Evolutionary conservation across 2,888 invertebrate genomes (phyloP), one percentile per base, ranked within the genome.

Genomic region (Apotomis capreana): DNA sequence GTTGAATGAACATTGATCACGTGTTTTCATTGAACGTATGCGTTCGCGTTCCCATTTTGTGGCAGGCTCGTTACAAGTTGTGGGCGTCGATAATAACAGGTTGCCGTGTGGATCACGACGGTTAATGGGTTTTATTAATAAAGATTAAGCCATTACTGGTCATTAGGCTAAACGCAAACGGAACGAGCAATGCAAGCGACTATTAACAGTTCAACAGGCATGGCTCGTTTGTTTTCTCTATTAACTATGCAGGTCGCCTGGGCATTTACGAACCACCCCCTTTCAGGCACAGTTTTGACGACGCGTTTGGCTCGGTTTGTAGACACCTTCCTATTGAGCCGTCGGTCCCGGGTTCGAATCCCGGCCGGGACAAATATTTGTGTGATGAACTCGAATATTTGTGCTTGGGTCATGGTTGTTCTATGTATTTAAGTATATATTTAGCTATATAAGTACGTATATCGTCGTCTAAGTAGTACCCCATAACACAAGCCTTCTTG

Each of bases 61-160:
- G 65, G 57, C 59, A 69, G 74, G 74, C 78, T 77, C 75, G 77
- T 79, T 77, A 79, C 68, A 54, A 70, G 73, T 67, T 60, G 74
- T 75, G 79, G 78, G 78, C 78, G 80, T 72, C 67, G 68, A 77
- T 86, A 87, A 87, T 87, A 82, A 78, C 78, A 78, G 83, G 83
- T 81, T 85, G 83, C 79, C 86, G 83, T 82, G 83, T 73, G 60
- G 70, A 69, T 73, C 72, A 76, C 75, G 74, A 70, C 74, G 62
- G 76, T 46, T 70, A 78, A 77, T 78, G 72, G 74, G 73, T 74
- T 83, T 80, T 81, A 79, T 72, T 72, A 85, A 85, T 85, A 83
- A 86, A 86, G 83, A 87, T 87, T 85, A 85, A 87, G 85, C 77
- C 80, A 87, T 87, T 87, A 84, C 65, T 78, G 77, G 78, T 76